These are phyloP conservation scores for Psammodynastes pulverulentus DNA, from an alignment of 2,113 vertebrate genomes.

Conservation along the genomic window DNA sequence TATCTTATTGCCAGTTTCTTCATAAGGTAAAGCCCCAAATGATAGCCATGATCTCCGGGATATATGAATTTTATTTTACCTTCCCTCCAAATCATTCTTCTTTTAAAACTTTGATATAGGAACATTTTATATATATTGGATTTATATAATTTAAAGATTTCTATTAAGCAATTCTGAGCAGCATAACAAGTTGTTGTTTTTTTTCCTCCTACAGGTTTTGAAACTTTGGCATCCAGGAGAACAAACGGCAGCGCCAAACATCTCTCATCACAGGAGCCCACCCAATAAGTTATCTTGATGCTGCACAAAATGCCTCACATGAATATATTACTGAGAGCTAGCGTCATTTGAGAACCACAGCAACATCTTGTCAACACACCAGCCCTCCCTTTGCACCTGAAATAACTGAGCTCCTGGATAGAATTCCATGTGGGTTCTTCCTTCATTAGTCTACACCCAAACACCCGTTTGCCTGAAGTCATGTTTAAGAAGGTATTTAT, in stretches of 20 bases:
- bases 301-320: not conserved
- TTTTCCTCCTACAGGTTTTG: not conserved
- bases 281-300: not conserved
- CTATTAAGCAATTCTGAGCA: not conserved
- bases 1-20: not conserved
- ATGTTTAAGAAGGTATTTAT: conserved; percentile 5
- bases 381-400: conserved; percentile 11
- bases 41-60: not conserved
- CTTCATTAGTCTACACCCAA: not conserved
- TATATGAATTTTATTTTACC: not conserved
- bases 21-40: not conserved
- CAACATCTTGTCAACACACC: conserved; percentile 16
- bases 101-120: not conserved
- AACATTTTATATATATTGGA: not conserved
- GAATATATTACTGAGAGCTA: not conserved
- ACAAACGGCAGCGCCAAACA: not conserved
- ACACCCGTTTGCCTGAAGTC: not conserved
- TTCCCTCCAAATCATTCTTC: not conserved
- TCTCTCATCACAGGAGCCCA: conserved; percentile 3
- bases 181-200: not conserved
- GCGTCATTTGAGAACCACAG: not conserved
- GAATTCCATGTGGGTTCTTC: not conserved
- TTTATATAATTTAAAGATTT: not conserved
- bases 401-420: conserved; percentile 19
- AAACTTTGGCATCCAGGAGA: not conserved